Percentiles rank a stretch among this genome's conserved stretches.
phyloP scores from a whole-genome alignment of 2,888 invertebrate species.

The Unio delphinus region DNA sequence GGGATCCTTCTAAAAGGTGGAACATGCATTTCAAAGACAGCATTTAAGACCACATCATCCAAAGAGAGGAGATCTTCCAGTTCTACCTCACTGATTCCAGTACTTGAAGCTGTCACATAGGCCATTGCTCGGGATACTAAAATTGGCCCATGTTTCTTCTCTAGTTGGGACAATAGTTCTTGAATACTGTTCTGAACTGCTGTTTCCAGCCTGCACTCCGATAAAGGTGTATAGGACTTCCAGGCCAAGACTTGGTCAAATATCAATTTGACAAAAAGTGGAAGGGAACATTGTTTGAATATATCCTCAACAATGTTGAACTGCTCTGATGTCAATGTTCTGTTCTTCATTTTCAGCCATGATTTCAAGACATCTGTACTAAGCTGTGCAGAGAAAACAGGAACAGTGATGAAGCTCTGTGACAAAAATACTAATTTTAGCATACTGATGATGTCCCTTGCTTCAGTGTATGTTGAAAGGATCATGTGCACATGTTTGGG shows the following conservation, averaged over 20 bases:
- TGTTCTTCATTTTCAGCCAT: conserved; percentile 46
- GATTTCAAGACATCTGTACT: conserved; percentile 51
- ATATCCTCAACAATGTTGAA: conserved; percentile 47
- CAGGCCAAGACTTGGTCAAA: conserved; percentile 56
- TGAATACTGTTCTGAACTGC: conserved; percentile 60
- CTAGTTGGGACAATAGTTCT: conserved; percentile 53
- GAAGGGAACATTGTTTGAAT: conserved; percentile 54
- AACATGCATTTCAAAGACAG: conserved; percentile 57
- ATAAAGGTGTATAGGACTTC: conserved; percentile 54
- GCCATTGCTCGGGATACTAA: conserved; percentile 55
- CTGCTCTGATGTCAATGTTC: conserved; percentile 53
- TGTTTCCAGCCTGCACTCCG: conserved; percentile 28
- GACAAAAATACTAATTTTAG: conserved; percentile 34
- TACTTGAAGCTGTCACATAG: conserved; percentile 57
- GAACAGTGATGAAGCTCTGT: conserved; percentile 42
- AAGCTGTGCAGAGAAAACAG: conserved; percentile 49
- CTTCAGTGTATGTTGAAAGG: conserved; percentile 56
- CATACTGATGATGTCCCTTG: conserved; percentile 49
- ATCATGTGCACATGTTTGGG: conserved; percentile 54
- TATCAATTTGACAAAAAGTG: conserved; percentile 61
- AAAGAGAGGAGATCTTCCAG: conserved; percentile 63
- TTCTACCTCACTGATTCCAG: conserved; percentile 62
- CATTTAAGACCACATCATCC: conserved; percentile 59
- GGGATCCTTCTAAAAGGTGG: conserved; percentile 66
- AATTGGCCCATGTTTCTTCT: conserved; percentile 57